Conservation (phyloP, 2,888 invertebrate genomes). For the Cryptops parisi region DNA sequence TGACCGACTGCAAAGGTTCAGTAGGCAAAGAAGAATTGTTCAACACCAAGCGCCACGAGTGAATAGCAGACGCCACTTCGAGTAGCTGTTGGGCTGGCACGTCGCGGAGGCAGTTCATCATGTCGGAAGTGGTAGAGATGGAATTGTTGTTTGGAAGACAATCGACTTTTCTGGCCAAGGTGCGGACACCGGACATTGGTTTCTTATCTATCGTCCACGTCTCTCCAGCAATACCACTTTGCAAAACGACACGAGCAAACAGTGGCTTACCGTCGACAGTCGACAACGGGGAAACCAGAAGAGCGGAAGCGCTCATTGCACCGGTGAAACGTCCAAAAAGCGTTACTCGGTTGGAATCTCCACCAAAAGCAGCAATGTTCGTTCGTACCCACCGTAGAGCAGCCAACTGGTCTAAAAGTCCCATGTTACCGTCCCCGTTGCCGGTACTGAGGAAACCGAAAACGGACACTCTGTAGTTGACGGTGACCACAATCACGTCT, state of each 20-base stretch:
- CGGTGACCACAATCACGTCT: constrained; percentile 38
- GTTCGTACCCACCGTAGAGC: constrained; percentile 29
- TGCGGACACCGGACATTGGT: constrained; percentile 17
- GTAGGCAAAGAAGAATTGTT: constrained; percentile 23
- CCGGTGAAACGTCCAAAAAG: constrained; percentile 28
- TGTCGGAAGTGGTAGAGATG: neutral
- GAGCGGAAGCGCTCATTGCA: constrained; percentile 25
- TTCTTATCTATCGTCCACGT: constrained; percentile 22
- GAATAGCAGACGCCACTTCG: constrained; percentile 19
- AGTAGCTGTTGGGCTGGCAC: constrained; percentile 20
- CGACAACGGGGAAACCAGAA: constrained; percentile 17
- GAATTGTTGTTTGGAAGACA: neutral
- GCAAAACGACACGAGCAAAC: constrained; percentile 24
- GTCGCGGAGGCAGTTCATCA: constrained; percentile 20
- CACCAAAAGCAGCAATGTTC: constrained; percentile 26
- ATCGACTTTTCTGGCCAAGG: constrained; percentile 15
- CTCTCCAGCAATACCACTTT: constrained; percentile 25
- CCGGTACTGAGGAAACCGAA: constrained; percentile 32
- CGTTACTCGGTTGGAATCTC: constrained; percentile 26
- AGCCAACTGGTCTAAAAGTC: constrained; percentile 27
- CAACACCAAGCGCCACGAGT: constrained; percentile 25
- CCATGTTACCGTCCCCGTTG: constrained; percentile 26
- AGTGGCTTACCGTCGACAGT: constrained; percentile 17
- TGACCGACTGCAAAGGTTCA: constrained; percentile 20
- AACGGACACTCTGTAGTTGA: constrained; percentile 40